Evolutionary conservation across 2,113 vertebrate species (phyloP).

Genomic region (Meleagris gallopavo): DNA sequence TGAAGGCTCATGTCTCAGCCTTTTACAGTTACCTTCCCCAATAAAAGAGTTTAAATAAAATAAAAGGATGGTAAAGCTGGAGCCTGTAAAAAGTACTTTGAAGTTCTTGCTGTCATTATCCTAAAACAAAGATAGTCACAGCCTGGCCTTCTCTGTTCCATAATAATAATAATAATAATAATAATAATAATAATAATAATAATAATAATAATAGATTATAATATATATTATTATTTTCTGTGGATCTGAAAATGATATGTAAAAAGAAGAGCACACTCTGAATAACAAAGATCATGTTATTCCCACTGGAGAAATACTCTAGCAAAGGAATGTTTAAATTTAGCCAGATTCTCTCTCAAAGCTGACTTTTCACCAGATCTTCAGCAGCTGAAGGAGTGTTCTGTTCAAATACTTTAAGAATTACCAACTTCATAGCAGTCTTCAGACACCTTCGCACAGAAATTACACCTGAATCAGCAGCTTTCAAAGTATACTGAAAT

Average conservation of each 20-base stretch:
- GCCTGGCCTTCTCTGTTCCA: background rate
- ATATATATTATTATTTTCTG: background rate
- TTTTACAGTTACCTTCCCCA: background rate
- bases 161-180: background rate
- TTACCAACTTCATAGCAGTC: background rate
- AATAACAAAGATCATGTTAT: background rate
- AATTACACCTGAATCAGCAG: background rate
- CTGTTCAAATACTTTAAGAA: background rate
- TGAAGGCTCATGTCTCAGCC: background rate
- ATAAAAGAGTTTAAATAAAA: background rate
- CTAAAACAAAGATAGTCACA: background rate
- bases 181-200: no score
- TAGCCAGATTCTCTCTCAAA: background rate
- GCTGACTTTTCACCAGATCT: background rate
- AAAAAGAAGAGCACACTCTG: background rate
- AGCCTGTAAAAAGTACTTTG: background rate
- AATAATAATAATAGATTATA: no score
- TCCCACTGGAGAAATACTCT: background rate
- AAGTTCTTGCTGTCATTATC: background rate
- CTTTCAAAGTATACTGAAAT: background rate
- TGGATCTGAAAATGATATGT: background rate
- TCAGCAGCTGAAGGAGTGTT: background rate
- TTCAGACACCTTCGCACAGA: background rate
- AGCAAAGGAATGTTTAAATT: background rate
- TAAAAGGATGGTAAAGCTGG: background rate